Evolutionary conservation across 37 sponge, comb jelly and placozoan species (phyloP), one percentile per base, ranked within the genome.

Genomic region (Beroe forskalii): DNA sequence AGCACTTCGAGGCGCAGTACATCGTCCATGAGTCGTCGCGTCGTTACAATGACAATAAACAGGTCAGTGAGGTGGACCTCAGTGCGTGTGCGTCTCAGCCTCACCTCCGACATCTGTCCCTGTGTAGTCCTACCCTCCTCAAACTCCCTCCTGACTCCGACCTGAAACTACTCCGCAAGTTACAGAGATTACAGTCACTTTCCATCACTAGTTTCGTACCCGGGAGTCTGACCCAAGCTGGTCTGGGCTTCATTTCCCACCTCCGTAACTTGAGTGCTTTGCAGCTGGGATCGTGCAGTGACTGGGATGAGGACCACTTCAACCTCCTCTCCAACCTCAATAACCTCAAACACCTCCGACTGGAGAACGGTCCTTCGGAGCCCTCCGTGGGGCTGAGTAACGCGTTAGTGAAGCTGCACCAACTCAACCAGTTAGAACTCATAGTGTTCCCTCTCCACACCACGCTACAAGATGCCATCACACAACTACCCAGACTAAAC

Each of bases 171-270:
- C 86, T 80, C 30, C 28, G 86, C 38, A 80, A 80, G 55, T 27
- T 80, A 24, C 86, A 43, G 55, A 3, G 86, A 38, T 44, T 80
- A 44, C 86, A 80, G 86, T 33, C 14, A 12, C 48, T 80, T 2
- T 80, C 86, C 86, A 80, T 80, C 27, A 80, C 86, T 27, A 80
- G 86, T 37, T 80, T 80, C 31, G 86, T 80, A 23, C 44, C 44
- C 2, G 86, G 86, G 1, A 80, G 55, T 23, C 55, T 80, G 27
- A 38, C 37, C 9, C 20, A 25, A 25, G 86, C 86, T 12, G 86
- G 86, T n/a, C 86, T 80, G n/a, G 86, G 86, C 6, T 80, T 80
- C 55, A 41, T 80, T 9, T 80, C 86, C 23, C 44, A 80, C 27
- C 55, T 80, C 40, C 28, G 86, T 32, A 80, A 80, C 86, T 44